Base-by-base conservation (phyloP, 2,888 invertebrate genomes). In the Cosmia trapezina region DNA sequence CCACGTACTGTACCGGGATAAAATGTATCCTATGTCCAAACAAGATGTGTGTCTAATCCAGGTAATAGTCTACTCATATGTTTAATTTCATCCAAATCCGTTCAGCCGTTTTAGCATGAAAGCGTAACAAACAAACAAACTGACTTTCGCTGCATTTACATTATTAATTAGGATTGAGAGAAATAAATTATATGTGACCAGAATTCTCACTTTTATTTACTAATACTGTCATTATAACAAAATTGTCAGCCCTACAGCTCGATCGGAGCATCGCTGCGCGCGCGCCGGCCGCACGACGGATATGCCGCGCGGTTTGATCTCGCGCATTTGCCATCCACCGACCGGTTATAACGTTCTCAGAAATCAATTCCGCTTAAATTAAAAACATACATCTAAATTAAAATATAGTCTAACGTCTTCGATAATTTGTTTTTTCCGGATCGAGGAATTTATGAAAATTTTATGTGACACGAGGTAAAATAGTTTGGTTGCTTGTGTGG, bases 221-320 rank as follows among this genome's bases (percentile, higher is more conserved):
- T 45, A 22, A 9, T 8, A 22, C 14, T 22, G 9, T 11, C 5
- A n/a, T 45, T 28, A 17, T 5, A 33, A 5, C 3, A 19, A 49
- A 19, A 19, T 22, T 8, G 47, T 0, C 78, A 87, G 61, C 86
- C 86, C 86, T 86, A 69, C 9, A 0, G 17, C 9, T 28, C 33
- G 70, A 80, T 78, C 17, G 8, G 73, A 73, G 56, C 81, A 73
- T 69, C 69, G 57, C 64, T 76, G 85, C 79, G 87, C 83, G 59
- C 64, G 72, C 85, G 88, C 75, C 74, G 75, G 62, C 69, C 68
- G 70, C 71, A 78, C 75, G 83, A 84, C 86, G 85, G 88, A 86
- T 86, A 80, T 77, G 78, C 70, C 80, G 80, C 76, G 86, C 76
- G 78, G 81, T 85, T 86, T 86, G 88, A 87, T 86, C 86, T 82